A percentile compares a stretch with the other conserved stretches of the same genome.
Conservation (phyloP, 1,140 invertebrate species). For the Hyposmocoma kahamanoa region DNA sequence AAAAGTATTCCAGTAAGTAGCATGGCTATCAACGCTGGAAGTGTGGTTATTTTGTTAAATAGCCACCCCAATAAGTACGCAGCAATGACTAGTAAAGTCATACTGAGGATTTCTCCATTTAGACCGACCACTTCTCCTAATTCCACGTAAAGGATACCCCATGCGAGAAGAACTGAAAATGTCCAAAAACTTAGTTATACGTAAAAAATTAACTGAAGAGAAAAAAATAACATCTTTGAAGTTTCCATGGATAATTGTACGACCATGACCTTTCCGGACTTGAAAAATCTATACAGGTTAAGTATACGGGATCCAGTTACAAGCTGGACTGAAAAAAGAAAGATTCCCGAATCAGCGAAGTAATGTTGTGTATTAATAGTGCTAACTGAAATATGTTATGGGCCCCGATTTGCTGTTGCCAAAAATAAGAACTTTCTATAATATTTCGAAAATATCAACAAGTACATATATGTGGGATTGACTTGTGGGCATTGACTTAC, state of each 20-base stretch:
- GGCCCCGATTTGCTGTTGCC: too few species aligned
- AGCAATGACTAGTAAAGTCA: constrained; percentile 83
- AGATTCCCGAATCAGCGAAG: not conserved
- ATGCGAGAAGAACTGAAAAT: constrained; percentile 79
- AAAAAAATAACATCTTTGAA: too few species aligned
- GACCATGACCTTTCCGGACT: not conserved
- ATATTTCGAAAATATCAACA: too few species aligned
- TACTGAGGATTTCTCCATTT: constrained; percentile 85
- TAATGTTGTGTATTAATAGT: not conserved
- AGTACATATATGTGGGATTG: too few species aligned
- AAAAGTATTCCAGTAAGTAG: constrained; percentile 86
- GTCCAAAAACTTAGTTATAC: too few species aligned
- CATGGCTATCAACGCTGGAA: constrained; percentile 93
- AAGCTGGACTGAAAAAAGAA: not conserved
- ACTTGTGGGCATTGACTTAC: too few species aligned
- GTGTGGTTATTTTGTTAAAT: constrained; percentile 79
- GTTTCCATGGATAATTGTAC: not conserved
- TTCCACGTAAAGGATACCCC: constrained; percentile 83
- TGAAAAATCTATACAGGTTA: not conserved
- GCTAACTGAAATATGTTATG: too few species aligned
- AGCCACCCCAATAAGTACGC: constrained; percentile 89
- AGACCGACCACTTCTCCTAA: constrained; percentile 81
- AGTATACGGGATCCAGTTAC: not conserved
- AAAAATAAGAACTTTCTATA: too few species aligned
- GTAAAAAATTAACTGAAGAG: too few species aligned